Base-by-base conservation (phyloP, 2,888 invertebrate genomes). In the Volucella zonaria region DNA sequence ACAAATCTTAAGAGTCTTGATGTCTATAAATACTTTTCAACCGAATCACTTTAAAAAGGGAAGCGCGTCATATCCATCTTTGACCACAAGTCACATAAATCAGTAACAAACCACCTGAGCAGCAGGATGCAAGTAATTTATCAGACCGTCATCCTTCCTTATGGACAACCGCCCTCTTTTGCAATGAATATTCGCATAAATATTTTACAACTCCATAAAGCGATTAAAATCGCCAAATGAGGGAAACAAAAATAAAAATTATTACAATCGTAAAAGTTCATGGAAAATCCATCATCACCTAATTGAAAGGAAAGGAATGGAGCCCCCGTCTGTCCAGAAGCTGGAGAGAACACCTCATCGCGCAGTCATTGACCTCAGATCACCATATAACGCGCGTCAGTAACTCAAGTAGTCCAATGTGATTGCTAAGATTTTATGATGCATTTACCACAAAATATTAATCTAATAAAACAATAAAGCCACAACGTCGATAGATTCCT, bases 381-480 rank as follows among this genome's bases (percentile, higher is more conserved):
- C 52, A 11, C 11, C 59, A 15, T 18, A 62, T 18, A 11, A 62
- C 56, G 45, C 47, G 62, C 76, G 64, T 70, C 56, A 62, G 67
- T 73, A 80, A 85, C 62, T 81, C 81, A 81, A 85, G 85, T 85
- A 85, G 85, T 85, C 85, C 18, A 68, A 52, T 80, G 61, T 45
- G 62, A 81, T 68, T 62, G 71, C 59, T 18, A 31, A 31, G 64
- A 71, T 51, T 85, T 85, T 76, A 76, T 59, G 76, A 76, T 66
- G 76, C 70, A 77, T 77, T 62, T 68, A 56, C 62, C 64, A 66
- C 68, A 18, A 73, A 58, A 68, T 81, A 80, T 77, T 67, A 47
- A 31, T 31, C 58, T 59, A 85, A 73, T 58, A 67, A 81, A 64
- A 68, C 70, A 58, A 80, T 75, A 70, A 76, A 54, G 58, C 18